Percentiles rank a stretch among this genome's conserved stretches.
These are phyloP conservation scores for Dicycla oo DNA, from an alignment of 2,888 invertebrate genomes.

Conservation along the genomic window DNA sequence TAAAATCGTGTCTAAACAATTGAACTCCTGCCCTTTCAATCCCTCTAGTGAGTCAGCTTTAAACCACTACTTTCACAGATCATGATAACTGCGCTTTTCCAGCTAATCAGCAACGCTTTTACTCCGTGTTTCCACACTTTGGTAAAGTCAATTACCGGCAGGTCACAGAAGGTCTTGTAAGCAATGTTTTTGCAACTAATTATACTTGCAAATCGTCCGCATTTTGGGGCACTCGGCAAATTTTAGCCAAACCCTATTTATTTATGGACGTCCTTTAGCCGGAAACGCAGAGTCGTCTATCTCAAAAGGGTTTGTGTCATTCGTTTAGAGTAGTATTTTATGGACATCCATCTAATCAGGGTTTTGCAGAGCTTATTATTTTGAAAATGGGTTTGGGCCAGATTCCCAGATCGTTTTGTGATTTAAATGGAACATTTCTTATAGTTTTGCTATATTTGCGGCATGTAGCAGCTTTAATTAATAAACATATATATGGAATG, in stretches of 20 bases:
- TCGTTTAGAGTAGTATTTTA: constrained; percentile 37
- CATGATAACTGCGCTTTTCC: constrained; percentile 9
- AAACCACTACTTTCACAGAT: constrained; percentile 1
- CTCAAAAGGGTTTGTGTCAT: constrained; percentile 46
- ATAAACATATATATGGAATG: too few relatives aligned
- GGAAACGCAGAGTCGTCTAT: constrained; percentile 45
- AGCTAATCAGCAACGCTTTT: neutral
- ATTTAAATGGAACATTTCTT: neutral
- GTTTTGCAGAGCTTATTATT: constrained; percentile 34
- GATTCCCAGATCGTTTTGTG: neutral
- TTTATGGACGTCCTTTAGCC: constrained; percentile 46
- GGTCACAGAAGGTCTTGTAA: constrained; percentile 12
- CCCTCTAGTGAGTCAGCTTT: constrained; percentile 1
- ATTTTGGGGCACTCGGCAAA: constrained; percentile 14
- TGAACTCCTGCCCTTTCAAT: constrained; percentile 9
- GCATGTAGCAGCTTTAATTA: too few relatives aligned
- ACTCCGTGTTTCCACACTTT: constrained; percentile 19
- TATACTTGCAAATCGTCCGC: constrained; percentile 47
- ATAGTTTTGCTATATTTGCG: too few relatives aligned
- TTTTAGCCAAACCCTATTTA: constrained; percentile 46
- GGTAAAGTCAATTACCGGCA: constrained; percentile 14
- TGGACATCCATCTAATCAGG: constrained; percentile 37
- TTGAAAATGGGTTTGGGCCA: constrained; percentile 12
- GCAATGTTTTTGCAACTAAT: constrained; percentile 40
- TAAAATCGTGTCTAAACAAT: neutral